Percentiles rank a stretch among this genome's conserved stretches.
These are phyloP conservation scores for Aricia artaxerxes DNA, from an alignment of 2,888 invertebrate genomes.

Conservation along the genomic window DNA sequence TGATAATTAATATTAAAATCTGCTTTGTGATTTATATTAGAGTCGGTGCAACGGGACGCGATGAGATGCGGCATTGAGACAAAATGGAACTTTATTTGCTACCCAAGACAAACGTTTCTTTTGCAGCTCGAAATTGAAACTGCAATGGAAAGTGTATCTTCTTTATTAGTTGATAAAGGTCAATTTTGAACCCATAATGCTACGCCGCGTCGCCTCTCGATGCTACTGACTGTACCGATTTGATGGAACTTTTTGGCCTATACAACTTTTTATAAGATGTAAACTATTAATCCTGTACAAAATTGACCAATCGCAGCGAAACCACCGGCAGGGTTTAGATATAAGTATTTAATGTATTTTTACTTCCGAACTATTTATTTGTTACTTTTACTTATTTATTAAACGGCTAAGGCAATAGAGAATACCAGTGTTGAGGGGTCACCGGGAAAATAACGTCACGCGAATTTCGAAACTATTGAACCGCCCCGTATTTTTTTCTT, in stretches of 20 bases:
- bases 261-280: neutral
- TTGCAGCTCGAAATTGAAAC: neutral
- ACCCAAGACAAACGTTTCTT: too few species aligned
- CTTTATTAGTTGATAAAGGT: neutral
- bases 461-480: neutral
- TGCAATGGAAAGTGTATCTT: neutral
- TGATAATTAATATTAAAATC: conserved; percentile 20
- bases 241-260: neutral
- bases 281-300: neutral
- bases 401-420: conserved; percentile 48
- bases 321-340: conserved; percentile 51
- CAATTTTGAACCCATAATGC: neutral
- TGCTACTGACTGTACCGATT: neutral
- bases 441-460: neutral
- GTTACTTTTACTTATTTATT: conserved; percentile 66
- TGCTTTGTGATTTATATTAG: neutral
- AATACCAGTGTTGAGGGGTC: conserved; percentile 54
- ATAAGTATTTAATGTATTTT: conserved; percentile 77
- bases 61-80: neutral
- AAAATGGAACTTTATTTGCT: neutral
- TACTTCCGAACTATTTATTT: conserved; percentile 72
- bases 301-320: conserved; percentile 5
- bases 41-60: neutral
- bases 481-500: neutral
- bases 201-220: neutral